Evolutionary conservation across 2,888 invertebrate genomes (phyloP).

Genomic region (Lapara coniferarum): DNA sequence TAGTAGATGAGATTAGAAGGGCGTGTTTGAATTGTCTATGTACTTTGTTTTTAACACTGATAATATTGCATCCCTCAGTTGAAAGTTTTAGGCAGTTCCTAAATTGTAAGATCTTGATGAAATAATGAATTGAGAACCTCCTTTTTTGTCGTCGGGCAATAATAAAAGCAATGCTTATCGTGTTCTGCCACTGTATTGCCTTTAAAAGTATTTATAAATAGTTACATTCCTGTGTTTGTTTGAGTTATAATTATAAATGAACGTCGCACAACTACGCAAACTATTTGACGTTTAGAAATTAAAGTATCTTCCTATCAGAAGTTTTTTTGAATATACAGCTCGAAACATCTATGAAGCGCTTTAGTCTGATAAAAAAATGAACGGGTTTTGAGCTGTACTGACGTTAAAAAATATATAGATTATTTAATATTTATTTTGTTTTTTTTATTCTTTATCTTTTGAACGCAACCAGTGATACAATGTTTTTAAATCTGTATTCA

Average conservation of each 20-base stretch:
- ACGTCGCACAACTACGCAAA: background rate
- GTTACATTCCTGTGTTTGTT: conserved; percentile 12
- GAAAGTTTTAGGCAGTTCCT: no score
- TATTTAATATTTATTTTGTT: background rate
- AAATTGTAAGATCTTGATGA: no score
- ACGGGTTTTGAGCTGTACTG: no score
- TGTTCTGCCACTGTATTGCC: background rate
- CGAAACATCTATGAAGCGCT: background rate
- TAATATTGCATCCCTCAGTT: no score
- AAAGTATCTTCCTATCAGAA: no score
- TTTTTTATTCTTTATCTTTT: conserved; percentile 6
- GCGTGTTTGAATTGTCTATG: no score
- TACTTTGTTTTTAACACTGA: no score
- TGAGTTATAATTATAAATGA: conserved; percentile 2
- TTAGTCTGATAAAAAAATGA: background rate
- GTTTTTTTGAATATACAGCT: background rate
- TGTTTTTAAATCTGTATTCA: conserved; percentile 8
- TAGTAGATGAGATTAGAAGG: no score
- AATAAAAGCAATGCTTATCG: background rate
- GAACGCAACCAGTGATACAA: background rate
- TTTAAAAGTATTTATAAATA: conserved; percentile 10
- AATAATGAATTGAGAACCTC: no score
- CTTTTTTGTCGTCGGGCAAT: no score
- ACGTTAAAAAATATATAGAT: no score
- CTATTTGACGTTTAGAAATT: conserved; percentile 3